Evolutionary conservation across 92 coral and sea anemone genomes (phyloP).

Genomic region (Galaxea fascicularis): DNA sequence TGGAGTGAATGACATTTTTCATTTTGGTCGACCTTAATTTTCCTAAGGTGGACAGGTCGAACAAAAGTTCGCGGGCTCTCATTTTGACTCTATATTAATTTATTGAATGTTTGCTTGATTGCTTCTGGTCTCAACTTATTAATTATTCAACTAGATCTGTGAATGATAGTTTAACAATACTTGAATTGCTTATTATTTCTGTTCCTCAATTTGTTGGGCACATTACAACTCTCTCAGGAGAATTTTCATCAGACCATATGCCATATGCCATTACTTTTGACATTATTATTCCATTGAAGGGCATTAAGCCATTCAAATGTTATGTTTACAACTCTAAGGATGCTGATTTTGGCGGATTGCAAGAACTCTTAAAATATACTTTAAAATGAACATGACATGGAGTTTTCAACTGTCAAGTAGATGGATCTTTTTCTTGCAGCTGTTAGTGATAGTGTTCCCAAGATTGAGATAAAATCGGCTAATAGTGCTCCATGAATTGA

Average conservation of each 20-base stretch:
- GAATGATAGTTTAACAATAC: constrained; percentile 13
- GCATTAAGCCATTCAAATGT: constrained; percentile 26
- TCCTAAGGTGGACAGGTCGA: constrained; percentile 30
- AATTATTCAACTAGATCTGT: constrained; percentile 33
- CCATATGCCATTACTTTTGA: constrained; percentile 17
- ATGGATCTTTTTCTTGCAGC: constrained; percentile 27
- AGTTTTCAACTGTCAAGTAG: constrained; percentile 19
- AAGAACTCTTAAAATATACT: constrained; percentile 38
- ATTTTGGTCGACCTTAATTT: too few species aligned
- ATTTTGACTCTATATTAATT: constrained; percentile 34
- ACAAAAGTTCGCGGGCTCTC: constrained; percentile 9
- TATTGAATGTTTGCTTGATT: constrained; percentile 29
- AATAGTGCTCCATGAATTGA: constrained; percentile 54
- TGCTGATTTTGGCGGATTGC: constrained; percentile 39
- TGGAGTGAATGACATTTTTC: constrained; percentile 26
- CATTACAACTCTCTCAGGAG: constrained; percentile 20
- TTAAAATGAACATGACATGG: constrained; percentile 36
- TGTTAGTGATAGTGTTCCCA: constrained; percentile 30
- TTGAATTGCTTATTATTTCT: constrained; percentile 28
- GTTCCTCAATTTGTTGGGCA: constrained; percentile 35
- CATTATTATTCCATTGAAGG: constrained; percentile 22
- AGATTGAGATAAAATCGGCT: constrained; percentile 38
- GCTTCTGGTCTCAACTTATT: constrained; percentile 25
- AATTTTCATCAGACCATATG: constrained; percentile 20
- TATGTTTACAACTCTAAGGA: constrained; percentile 39